Evolutionary conservation across 2,113 vertebrate species (phyloP).

Genomic region (Jaculus jaculus): DNA sequence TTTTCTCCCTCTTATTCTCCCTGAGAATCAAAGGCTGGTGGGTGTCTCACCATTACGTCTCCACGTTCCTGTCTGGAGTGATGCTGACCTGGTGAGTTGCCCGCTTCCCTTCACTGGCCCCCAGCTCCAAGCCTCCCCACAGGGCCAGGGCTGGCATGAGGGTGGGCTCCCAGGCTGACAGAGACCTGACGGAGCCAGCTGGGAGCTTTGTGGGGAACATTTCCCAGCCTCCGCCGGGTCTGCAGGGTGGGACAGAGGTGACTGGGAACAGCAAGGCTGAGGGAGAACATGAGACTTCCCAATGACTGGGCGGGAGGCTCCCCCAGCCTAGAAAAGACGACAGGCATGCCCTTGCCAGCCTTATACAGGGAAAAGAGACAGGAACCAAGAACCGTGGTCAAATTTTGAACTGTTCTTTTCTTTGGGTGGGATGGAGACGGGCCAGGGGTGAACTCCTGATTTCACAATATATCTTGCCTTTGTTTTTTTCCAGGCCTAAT

Average conservation of each 20-base stretch:
- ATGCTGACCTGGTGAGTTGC: conserved; percentile 97
- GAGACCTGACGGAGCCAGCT: not conserved
- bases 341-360: not conserved
- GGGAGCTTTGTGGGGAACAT: not conserved
- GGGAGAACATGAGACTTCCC: not conserved
- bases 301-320: rapidly evolving
- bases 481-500: conserved; percentile 90
- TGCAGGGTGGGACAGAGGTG: not conserved
- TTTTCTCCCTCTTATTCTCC: not conserved
- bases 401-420: not conserved
- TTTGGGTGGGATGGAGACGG: not conserved
- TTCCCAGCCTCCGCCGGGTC: no score
- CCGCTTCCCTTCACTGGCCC: not conserved
- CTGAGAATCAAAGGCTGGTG: conserved; percentile 98
- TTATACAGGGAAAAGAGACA: not conserved
- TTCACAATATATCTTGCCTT: not conserved
- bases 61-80: conserved; percentile 96
- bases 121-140: not conserved
- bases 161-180: no score
- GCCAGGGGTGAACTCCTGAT: not conserved
- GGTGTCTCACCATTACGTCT: conserved; percentile 98
- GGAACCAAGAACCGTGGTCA: not conserved
- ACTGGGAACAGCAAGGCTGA: not conserved
- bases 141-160: not conserved
- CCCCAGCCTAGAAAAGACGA: not conserved